Evolutionary conservation across 1,140 invertebrate genomes (phyloP), one percentile per base, ranked within the genome.

Genomic region (Telenomus remus): DNA sequence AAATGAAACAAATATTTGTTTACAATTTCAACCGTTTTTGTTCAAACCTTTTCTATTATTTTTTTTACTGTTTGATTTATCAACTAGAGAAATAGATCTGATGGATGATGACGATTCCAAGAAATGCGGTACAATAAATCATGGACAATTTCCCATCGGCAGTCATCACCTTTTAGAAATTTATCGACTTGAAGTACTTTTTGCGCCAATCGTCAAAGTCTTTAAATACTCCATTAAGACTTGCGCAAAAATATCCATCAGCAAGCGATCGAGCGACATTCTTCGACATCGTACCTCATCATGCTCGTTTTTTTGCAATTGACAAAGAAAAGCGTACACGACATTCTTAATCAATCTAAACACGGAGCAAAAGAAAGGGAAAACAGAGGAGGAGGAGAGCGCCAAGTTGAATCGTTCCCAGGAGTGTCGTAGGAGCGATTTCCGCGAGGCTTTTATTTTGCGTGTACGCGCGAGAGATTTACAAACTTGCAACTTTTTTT

Each of bases 311-410:
- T 69, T 49, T 59, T 60, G 39, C 43, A 47, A 60, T 69, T 53
- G 48, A 43, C 39, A 51, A 69, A 70, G 55, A 65, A 76, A n/a
- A 59, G 19, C 37, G 43, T 46, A 59, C 19, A 27, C 60, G 54
- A 64, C 55, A 42, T 57, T 70, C 49, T 70, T 70, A 65, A 70
- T 70, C 65, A 65, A 76, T 65, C 65, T 60, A 60, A 64, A 69
- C 59, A 59, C 39, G 44, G 34, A 46, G 35, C 19, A 44, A 65
- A 57, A 63, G 51, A 61, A 56, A 60, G 43, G 44, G 48, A 53
- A 54, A 64, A 68, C 57, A 43, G 43, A 63, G 11, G 16, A n/a
- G 9, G 16, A 69, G 46, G 49, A 43, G 44, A 16, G 47, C 42
- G 69, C 65, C 60, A 76, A 54, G 59, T 48, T 15, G 37, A 69